Evolutionary conservation across 2,113 vertebrate species (phyloP).

Genomic region (Suricata suricatta): DNA sequence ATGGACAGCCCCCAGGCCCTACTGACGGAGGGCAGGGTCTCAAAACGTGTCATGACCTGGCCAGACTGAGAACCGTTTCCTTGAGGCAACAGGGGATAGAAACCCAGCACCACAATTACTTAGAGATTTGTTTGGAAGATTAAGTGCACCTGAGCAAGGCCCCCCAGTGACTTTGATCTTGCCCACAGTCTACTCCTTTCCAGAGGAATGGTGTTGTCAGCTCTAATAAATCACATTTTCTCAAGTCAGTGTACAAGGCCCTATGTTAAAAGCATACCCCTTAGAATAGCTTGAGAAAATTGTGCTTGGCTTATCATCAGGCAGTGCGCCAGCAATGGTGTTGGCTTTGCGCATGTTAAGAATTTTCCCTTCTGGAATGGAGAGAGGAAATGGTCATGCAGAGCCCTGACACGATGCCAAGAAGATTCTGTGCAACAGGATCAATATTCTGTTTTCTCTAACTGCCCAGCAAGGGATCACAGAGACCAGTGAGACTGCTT

Average conservation of each 20-base stretch:
- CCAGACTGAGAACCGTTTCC: not conserved
- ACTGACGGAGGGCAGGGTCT: not conserved
- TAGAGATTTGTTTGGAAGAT: not conserved
- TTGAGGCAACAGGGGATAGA: not conserved
- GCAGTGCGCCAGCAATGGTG: not conserved
- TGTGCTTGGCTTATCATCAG: not conserved
- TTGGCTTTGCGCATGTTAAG: not conserved
- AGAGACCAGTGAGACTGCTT: not conserved
- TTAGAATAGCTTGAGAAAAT: not conserved
- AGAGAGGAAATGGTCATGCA: not conserved
- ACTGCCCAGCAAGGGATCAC: not conserved
- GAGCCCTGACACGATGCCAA: not conserved
- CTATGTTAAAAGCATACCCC: not conserved
- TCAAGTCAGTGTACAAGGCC: not conserved
- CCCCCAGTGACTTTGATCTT: not conserved
- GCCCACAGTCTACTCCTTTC: not conserved
- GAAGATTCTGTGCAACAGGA: not conserved
- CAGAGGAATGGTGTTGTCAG: not conserved
- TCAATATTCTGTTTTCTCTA: not conserved
- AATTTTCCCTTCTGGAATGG: not conserved
- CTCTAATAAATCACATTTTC: not conserved
- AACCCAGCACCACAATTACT: not conserved
- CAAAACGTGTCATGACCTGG: not conserved
- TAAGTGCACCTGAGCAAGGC: not conserved
- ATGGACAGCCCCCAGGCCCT: not conserved